A percentile compares a stretch with the other conserved stretches of the same genome.
Conservation (phyloP, 2,113 vertebrate genomes). For the Anser cygnoides region DNA sequence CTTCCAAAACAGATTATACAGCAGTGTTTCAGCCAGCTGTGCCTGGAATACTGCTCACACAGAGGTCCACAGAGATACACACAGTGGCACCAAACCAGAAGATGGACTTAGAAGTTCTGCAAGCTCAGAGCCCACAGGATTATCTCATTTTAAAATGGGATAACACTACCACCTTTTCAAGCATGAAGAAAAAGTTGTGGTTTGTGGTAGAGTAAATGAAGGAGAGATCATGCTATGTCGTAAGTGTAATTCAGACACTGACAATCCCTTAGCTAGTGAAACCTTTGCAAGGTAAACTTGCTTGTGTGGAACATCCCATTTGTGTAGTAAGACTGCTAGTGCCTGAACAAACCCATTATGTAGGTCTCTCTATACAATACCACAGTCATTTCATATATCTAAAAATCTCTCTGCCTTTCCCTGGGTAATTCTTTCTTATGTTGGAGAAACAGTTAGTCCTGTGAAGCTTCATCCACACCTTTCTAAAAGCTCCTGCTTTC, state of each 20-base stretch:
- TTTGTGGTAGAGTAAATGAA: not conserved
- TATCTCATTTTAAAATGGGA: not conserved
- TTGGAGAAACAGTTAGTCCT: not conserved
- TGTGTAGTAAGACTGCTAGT: not conserved
- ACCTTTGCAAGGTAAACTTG: not conserved
- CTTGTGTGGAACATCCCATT: not conserved
- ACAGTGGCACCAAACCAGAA: not conserved
- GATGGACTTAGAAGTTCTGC: not conserved
- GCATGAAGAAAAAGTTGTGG: not conserved
- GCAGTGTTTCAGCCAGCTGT: not conserved
- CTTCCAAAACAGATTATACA: conserved; percentile 28
- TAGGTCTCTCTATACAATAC: not conserved
- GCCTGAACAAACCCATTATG: not conserved
- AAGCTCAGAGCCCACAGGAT: not conserved
- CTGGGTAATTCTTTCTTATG: not conserved
- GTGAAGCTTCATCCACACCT: not conserved
- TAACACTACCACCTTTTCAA: not conserved
- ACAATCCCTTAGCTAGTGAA: not conserved
- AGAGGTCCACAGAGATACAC: not conserved
- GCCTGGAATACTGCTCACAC: not conserved
- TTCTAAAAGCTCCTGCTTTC: not conserved
- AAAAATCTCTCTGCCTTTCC: not conserved
- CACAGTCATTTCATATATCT: not conserved
- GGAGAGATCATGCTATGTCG: not conserved
- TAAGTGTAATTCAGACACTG: not conserved